These are phyloP conservation scores for Horisme vitalbata DNA, from an alignment of 2,888 invertebrate genomes.

Conservation along the genomic window DNA sequence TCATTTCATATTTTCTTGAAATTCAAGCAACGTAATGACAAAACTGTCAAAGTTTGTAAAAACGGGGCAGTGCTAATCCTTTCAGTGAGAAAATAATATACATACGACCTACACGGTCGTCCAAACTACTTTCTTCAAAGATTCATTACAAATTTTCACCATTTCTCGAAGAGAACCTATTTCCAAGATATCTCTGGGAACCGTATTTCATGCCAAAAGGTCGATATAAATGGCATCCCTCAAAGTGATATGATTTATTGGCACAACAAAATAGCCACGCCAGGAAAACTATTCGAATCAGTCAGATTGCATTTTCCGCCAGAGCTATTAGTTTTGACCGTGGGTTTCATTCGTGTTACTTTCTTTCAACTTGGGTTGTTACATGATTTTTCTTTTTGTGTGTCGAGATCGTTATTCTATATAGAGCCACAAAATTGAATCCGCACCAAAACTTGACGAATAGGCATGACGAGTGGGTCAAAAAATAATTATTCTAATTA, in stretches of 20 bases:
- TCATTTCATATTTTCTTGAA: too few relatives aligned
- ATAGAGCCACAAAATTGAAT: too few relatives aligned
- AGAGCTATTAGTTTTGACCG: not conserved
- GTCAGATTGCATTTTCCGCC: slow-evolving; percentile 17
- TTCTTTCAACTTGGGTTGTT: not conserved
- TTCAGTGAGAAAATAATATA: too few relatives aligned
- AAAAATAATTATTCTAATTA: too few relatives aligned
- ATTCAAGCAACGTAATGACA: too few relatives aligned
- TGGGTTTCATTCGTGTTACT: not conserved
- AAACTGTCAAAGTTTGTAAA: too few relatives aligned
- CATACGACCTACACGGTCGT: too few relatives aligned
- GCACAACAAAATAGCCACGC: slow-evolving; percentile 12
- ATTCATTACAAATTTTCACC: not conserved
- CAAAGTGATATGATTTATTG: slow-evolving; percentile 22
- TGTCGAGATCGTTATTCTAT: not conserved
- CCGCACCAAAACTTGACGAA: too few relatives aligned
- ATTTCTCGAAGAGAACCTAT: not conserved
- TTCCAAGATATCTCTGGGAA: slow-evolving; percentile 3
- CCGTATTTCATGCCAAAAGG: slow-evolving; percentile 10
- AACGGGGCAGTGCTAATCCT: too few relatives aligned
- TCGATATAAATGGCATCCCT: slow-evolving; percentile 17
- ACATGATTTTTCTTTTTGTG: not conserved
- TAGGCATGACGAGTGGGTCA: too few relatives aligned
- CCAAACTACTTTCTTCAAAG: too few relatives aligned
- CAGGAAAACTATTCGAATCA: slow-evolving; percentile 18